Percentiles rank a stretch among this genome's conserved stretches.
phyloP scores from a whole-genome alignment of 23 tunicate species.

The Ciona savignyi region DNA sequence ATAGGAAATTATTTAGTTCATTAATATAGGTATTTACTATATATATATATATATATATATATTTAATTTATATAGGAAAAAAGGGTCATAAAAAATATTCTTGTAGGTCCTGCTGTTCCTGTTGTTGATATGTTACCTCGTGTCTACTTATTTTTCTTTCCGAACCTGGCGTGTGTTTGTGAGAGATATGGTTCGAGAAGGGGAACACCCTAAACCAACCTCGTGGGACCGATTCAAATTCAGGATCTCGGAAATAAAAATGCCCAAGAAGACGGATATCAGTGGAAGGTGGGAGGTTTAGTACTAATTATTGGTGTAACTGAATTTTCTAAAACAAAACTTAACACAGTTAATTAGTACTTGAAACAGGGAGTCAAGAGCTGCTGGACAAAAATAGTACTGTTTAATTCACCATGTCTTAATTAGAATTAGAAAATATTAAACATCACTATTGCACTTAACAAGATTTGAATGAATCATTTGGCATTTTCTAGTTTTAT shows the following conservation, averaged over 20 bases:
- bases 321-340: too few species aligned
- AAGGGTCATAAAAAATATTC: neutral
- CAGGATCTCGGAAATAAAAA: slow-evolving; percentile 29
- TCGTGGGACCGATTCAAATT: slow-evolving; percentile 43
- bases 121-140: slow-evolving; percentile 31
- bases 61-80: neutral
- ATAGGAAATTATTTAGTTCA: neutral
- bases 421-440: too few species aligned
- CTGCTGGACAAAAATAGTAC: too few species aligned
- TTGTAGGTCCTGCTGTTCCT: slow-evolving; percentile 41
- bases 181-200: slow-evolving; percentile 59
- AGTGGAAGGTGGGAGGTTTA: too few species aligned
- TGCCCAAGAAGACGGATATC: too few species aligned
- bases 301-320: too few species aligned
- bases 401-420: too few species aligned
- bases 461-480: too few species aligned
- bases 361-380: too few species aligned
- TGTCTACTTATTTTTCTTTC: slow-evolving; percentile 43
- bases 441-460: too few species aligned
- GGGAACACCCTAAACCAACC: slow-evolving; percentile 33
- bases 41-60: neutral
- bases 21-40: neutral
- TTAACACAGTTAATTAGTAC: too few species aligned
- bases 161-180: slow-evolving; percentile 60
- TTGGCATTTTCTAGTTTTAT: too few species aligned